A percentile compares a stretch with the other conserved stretches of the same genome.
These are phyloP conservation scores for Parnassius apollo DNA, from an alignment of 2,888 invertebrate species.

Conservation along the genomic window DNA sequence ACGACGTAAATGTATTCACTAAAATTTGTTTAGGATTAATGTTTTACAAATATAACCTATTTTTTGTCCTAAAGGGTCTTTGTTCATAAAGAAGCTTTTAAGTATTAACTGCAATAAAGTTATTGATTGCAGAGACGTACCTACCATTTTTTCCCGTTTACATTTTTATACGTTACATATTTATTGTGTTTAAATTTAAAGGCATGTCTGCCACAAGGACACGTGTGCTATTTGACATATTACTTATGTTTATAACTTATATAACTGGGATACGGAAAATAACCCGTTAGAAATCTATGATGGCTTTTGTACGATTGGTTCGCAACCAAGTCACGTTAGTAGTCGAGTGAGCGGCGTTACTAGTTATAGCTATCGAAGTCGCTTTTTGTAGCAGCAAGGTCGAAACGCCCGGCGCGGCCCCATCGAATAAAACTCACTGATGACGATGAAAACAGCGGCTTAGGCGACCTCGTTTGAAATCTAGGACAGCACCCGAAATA, in stretches of 20 bases:
- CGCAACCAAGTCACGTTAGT: conserved; percentile 36
- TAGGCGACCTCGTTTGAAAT: conserved; percentile 66
- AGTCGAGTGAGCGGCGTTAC: conserved; percentile 40
- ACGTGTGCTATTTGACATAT: conserved; percentile 16
- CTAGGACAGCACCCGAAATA: conserved; percentile 77
- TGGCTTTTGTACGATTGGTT: conserved; percentile 34
- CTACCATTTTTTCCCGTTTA: conserved; percentile 23
- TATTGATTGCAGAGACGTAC: conserved; percentile 1
- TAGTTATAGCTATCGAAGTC: conserved; percentile 49
- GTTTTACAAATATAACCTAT: too few relatives aligned
- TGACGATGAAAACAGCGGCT: conserved; percentile 73
- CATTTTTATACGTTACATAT: conserved; percentile 24
- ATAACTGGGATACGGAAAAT: conserved; percentile 29
- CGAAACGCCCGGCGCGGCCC: conserved; percentile 67
- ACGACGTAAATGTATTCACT: not conserved
- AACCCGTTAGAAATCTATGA: conserved; percentile 36
- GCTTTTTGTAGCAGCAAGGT: conserved; percentile 51
- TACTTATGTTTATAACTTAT: conserved; percentile 1
- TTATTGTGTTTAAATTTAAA: conserved; percentile 5
- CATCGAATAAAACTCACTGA: conserved; percentile 65
- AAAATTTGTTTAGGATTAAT: not conserved
- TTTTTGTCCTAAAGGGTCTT: too few relatives aligned
- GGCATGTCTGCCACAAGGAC: not conserved
- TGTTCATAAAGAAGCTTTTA: too few relatives aligned
- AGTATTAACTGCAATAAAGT: too few relatives aligned